Conservation (phyloP, 2,888 invertebrate genomes). For the Anodontia alba region DNA sequence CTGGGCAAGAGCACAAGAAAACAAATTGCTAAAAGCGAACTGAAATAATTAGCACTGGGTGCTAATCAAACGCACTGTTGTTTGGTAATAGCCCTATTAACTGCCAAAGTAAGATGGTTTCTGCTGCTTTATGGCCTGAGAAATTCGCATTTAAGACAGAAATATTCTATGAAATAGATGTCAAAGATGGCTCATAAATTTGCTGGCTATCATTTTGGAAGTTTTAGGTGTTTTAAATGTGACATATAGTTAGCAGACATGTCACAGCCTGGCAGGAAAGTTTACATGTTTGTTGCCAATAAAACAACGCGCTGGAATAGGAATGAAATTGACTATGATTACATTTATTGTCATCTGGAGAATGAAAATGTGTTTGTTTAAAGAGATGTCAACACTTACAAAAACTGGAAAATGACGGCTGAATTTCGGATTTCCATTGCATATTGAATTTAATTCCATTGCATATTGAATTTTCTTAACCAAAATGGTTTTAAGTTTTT, state of each 20-base stretch:
- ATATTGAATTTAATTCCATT: not conserved
- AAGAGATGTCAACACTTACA: constrained; percentile 10
- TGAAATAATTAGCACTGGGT: constrained; percentile 20
- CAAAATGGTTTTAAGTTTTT: not conserved
- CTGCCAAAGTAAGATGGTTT: constrained; percentile 23
- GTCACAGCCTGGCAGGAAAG: constrained; percentile 1
- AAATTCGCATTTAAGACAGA: constrained; percentile 4
- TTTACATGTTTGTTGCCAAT: constrained; percentile 10
- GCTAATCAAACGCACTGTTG: constrained; percentile 20
- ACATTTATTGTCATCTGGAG: constrained; percentile 4
- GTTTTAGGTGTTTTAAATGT: constrained; percentile 20
- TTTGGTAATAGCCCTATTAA: constrained; percentile 23
- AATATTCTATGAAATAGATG: constrained; percentile 17
- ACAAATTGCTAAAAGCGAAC: constrained; percentile 13
- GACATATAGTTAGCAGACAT: constrained; percentile 15
- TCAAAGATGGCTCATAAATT: constrained; percentile 17
- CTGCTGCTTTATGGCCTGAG: constrained; percentile 18
- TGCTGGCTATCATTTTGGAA: constrained; percentile 11
- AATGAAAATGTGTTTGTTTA: not conserved
- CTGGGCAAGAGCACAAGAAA: not conserved
- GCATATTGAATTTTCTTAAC: not conserved
- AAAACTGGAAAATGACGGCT: not conserved
- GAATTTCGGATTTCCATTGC: not conserved
- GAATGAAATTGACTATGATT: constrained; percentile 9
- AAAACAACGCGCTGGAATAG: not conserved